Base-by-base conservation (phyloP, 2,113 vertebrate genomes). In the Colius striatus region DNA sequence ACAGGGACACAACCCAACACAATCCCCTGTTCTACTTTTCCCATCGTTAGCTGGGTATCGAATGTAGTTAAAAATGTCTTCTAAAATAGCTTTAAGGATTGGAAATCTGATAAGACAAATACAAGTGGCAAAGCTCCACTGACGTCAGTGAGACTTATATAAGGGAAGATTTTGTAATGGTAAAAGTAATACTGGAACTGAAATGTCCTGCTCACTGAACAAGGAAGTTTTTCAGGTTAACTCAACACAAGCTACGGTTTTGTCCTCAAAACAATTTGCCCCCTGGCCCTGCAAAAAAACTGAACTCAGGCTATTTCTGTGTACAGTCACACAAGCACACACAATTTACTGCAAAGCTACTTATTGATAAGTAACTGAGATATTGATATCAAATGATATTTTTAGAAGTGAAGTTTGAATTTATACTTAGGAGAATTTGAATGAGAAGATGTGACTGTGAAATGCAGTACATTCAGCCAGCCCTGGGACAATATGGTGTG, bases 21-120 rank as follows among this genome's bases (percentile, higher is more conserved):
- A 88, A 58, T 8, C 13, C 43, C 58, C 55, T 77, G 67, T 48
- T 83, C 67, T 58, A 23, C 34, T 84, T 87, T 80, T 32, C 41
- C 72, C 91, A 95, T 51, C 82, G 11, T 53, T 54, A 88, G 51
- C 75, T 71, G 63, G 63, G 88, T 47, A 88, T 85, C 18, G 3
- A 92, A 54, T 3, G 21, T 27, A 72, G 93, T 77, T 85, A n/a
- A 95, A 95, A 94, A 93, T 1, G 55, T 91, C 75, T 84, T 91
- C 93, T 74, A 60, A 91, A 97, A 96, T 85, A 95, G 94, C 87
- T 92, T 89, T 96, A 92, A 90, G 94, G 94, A 96, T 51, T 95
- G 95, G 94, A 96, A 96, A 97, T 91, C 96, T 95, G 93, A 95
- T 95, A 96, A 95, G 87, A 91, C 90, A 95, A 96, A 95, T 90